Percentiles rank a stretch among this genome's conserved stretches.
These are phyloP conservation scores for Tylochromis polylepis DNA, from an alignment of 2,113 vertebrate genomes.

Conservation along the genomic window DNA sequence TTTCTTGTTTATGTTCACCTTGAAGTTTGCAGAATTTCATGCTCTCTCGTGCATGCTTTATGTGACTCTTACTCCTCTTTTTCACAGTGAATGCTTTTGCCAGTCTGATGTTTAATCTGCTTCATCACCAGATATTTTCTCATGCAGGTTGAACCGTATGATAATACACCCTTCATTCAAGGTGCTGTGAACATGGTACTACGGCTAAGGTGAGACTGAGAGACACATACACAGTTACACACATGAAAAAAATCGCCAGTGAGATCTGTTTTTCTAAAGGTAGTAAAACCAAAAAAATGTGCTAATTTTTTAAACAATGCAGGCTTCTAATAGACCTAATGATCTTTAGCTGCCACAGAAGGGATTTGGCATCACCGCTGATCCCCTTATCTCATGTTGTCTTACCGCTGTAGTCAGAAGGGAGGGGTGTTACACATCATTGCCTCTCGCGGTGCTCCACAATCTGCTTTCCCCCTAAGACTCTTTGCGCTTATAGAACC, in stretches of 20 bases:
- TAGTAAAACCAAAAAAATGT: background rate
- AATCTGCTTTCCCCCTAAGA: background rate
- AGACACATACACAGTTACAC: background rate
- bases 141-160: slow-evolving; percentile 80
- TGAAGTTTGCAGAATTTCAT: background rate
- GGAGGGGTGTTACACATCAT: slow-evolving; percentile 53
- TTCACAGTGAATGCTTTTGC: background rate
- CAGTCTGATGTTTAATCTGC: background rate
- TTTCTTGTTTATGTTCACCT: background rate
- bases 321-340: background rate
- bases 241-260: background rate
- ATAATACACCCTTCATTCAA: slow-evolving; percentile 74
- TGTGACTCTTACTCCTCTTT: background rate
- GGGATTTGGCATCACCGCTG: background rate
- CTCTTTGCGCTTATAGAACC: background rate
- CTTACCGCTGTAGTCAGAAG: slow-evolving; percentile 49
- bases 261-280: background rate
- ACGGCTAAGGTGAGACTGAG: slow-evolving; percentile 86
- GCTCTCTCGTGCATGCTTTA: background rate
- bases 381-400: slow-evolving; percentile 20
- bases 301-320: background rate
- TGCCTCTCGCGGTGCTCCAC: slow-evolving; percentile 14
- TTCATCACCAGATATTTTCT: slow-evolving; percentile 26
- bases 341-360: background rate
- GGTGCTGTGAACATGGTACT: slow-evolving; percentile 92